Percentiles rank a stretch among this genome's conserved stretches.
These are phyloP conservation scores for Toxotes jaculatrix DNA, from an alignment of 2,113 vertebrate species.

Conservation along the genomic window DNA sequence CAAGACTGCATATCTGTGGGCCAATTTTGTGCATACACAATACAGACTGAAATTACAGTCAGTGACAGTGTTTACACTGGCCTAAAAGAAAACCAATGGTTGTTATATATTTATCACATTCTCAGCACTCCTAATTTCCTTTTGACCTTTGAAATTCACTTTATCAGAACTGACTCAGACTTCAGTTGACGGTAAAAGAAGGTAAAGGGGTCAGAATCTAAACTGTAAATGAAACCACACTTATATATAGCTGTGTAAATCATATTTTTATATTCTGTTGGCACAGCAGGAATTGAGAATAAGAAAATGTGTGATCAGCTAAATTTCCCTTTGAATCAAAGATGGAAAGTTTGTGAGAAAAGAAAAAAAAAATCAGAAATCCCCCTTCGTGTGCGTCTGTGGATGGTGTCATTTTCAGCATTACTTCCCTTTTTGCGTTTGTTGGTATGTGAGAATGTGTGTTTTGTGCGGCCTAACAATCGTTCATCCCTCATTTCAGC, in stretches of 20 bases:
- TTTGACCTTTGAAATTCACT: constrained; percentile 40
- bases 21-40: not conserved
- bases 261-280: not conserved
- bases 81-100: not conserved
- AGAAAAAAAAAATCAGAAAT: not conserved
- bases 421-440: constrained; percentile 11
- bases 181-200: not conserved
- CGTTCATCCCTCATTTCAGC: constrained; percentile 46
- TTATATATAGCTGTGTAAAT: not conserved
- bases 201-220: not conserved
- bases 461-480: constrained; percentile 18
- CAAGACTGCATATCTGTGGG: constrained; percentile 25
- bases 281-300: not conserved
- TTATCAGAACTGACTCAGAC: not conserved
- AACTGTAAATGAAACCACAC: not conserved
- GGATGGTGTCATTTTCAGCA: not conserved
- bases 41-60: not conserved
- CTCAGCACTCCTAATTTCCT: not conserved
- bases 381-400: fast-evolving
- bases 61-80: too few relatives aligned
- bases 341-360: not conserved
- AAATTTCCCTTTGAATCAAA: not conserved
- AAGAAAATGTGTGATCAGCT: not conserved
- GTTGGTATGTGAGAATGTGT: not conserved
- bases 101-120: not conserved